phyloP scores from a whole-genome alignment of 1,140 invertebrate genomes.

The Pachypeltis micranthus region DNA sequence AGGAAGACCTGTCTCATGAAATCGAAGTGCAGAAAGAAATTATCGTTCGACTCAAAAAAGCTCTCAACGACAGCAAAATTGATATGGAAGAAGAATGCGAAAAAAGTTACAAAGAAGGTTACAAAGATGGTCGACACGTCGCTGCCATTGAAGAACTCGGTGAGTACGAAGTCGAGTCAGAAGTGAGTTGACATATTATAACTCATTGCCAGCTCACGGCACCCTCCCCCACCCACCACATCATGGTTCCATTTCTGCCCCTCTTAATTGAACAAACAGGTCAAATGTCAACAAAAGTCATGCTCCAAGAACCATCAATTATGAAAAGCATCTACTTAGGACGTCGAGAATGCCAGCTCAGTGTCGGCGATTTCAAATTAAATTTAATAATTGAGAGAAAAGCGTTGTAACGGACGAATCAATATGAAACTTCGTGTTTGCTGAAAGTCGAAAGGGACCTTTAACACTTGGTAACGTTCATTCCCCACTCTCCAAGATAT shows the following conservation, averaged over 20 bases:
- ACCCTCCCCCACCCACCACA: no score
- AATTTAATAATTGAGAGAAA: no score
- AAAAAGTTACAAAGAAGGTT: conserved; percentile 6
- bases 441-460: no score
- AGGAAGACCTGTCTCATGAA: conserved; percentile 6
- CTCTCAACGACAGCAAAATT: not conserved
- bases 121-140: not conserved
- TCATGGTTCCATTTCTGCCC: not conserved
- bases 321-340: no score
- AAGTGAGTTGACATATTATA: not conserved
- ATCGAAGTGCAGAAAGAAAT: conserved; percentile 1
- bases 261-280: not conserved
- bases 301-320: not conserved
- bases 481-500: no score
- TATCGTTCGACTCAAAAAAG: conserved; percentile 2
- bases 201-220: no score
- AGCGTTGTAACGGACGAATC: no score
- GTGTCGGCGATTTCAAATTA: no score
- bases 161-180: not conserved
- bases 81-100: not conserved
- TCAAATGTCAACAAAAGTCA: not conserved
- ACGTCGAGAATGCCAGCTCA: no score
- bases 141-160: conserved; percentile 10
- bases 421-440: no score
- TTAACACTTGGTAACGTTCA: no score